Conservation (phyloP, 2,888 invertebrate genomes). For the Oligia latruncula region DNA sequence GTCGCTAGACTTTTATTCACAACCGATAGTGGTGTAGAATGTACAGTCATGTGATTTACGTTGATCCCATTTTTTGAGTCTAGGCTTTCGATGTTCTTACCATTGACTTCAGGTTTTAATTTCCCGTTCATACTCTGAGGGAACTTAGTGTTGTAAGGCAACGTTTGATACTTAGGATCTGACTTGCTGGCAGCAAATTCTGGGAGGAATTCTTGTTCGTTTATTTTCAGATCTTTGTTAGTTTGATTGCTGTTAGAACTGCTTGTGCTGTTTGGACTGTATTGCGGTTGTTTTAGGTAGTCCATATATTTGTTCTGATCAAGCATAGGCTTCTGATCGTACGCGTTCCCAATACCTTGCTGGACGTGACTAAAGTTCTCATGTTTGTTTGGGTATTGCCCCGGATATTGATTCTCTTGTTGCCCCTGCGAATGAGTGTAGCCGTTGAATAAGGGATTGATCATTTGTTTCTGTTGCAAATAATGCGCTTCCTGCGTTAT, state of each 20-base stretch:
- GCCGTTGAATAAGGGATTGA: slow-evolving; percentile 86
- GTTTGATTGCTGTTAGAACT: slow-evolving; percentile 88
- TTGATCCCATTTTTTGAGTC: slow-evolving; percentile 84
- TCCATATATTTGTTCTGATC: slow-evolving; percentile 89
- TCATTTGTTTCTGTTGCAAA: slow-evolving; percentile 89
- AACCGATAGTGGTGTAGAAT: slow-evolving; percentile 88
- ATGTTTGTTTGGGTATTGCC: slow-evolving; percentile 84
- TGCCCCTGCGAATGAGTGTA: slow-evolving; percentile 80
- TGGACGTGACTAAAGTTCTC: slow-evolving; percentile 86
- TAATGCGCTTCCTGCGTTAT: slow-evolving; percentile 88
- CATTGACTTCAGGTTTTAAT: slow-evolving; percentile 82
- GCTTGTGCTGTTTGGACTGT: slow-evolving; percentile 90
- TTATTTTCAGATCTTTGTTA: slow-evolving; percentile 87
- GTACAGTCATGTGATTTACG: slow-evolving; percentile 89
- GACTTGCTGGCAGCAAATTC: slow-evolving; percentile 95
- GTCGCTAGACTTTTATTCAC: slow-evolving; percentile 92
- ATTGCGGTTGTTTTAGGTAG: slow-evolving; percentile 88
- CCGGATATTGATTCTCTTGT: slow-evolving; percentile 84
- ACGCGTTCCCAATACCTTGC: slow-evolving; percentile 86
- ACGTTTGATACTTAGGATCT: slow-evolving; percentile 97
- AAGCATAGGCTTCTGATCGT: slow-evolving; percentile 85
- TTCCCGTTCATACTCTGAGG: slow-evolving; percentile 90
- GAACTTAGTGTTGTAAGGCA: slow-evolving; percentile 97
- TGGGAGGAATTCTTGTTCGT: slow-evolving; percentile 90
- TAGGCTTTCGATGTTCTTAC: slow-evolving; percentile 79